These are phyloP conservation scores for Caerostris extrusa DNA, from an alignment of 1,140 invertebrate species.

Conservation along the genomic window DNA sequence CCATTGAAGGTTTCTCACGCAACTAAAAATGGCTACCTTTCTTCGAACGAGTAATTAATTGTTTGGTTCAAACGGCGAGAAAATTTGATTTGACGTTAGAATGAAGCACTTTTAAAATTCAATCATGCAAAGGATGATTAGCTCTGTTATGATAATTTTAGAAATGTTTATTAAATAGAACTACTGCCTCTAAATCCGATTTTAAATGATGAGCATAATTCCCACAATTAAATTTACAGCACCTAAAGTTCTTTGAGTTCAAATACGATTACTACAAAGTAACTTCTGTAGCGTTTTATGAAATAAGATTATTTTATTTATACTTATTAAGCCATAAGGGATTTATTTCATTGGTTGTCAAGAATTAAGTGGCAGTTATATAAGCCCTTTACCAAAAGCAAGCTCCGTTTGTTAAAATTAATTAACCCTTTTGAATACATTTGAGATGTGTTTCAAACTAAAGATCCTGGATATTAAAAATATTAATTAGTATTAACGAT, in stretches of 20 bases:
- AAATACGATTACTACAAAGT: not conserved
- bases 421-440: no score
- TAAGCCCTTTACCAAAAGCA: no score
- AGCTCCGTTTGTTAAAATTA: no score
- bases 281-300: not conserved
- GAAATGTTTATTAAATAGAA: constrained; percentile 9
- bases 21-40: not conserved
- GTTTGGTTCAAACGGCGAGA: not conserved
- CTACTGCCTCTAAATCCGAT: not conserved
- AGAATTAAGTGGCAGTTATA: no score
- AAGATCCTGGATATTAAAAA: no score
- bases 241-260: not conserved
- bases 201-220: not conserved
- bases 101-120: not conserved
- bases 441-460: no score
- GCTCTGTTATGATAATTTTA: not conserved
- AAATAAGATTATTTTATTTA: not conserved
- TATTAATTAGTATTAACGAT: no score
- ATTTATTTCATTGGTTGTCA: no score
- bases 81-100: constrained; percentile 4
- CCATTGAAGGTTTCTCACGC: not conserved
- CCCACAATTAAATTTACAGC: not conserved
- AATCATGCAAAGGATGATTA: not conserved
- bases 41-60: not conserved
- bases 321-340: not conserved